Evolutionary conservation across 1,140 invertebrate genomes (phyloP), one percentile per base, ranked within the genome.

Genomic region (Drosophila tropicalis): DNA sequence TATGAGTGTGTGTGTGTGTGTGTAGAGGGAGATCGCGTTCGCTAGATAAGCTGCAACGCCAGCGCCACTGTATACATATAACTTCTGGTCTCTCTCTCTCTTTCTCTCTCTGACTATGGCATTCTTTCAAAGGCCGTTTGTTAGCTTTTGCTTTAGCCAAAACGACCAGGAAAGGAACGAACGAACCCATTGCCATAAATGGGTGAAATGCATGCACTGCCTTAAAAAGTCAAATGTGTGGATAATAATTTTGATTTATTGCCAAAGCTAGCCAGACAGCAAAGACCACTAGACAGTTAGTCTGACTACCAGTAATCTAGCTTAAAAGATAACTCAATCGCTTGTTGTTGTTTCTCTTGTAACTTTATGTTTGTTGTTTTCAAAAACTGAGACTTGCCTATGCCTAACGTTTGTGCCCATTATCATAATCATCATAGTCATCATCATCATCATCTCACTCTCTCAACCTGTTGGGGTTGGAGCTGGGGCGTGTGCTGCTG

Each of bases 191-290:
- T 34, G 76, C 83, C 83, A 83, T 86, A 86, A 89, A 89, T 80
- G 83, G 84, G 40, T 79, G 61, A 66, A 80, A 74, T 68, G 77
- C 81, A 84, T 76, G 78, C 78, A 63, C 76, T 79, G 81, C 82
- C 83, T 87, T 86, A 79, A 82, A 87, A 63, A 87, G 83, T 70
- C 83, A 76, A 86, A 86, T 83, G 83, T 80, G 84, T 71, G 83
- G 83, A 86, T 86, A 86, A 86, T 86, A 86, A 86, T 86, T 87
- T 86, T 86, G 83, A 86, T 86, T 86, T 86, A 86, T 86, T 86
- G 84, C 76, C 67, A 64, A 66, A 67, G 82, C 70, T 61, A 67
- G 54, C 40, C 71, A 64, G 57, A 61, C 70, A 66, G 63, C 66
- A 7, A 75, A 5, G 39, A 66, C 19, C 22, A 15, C 17, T 22